Base-by-base conservation (phyloP, 2,113 vertebrate species). In the Passer domesticus region DNA sequence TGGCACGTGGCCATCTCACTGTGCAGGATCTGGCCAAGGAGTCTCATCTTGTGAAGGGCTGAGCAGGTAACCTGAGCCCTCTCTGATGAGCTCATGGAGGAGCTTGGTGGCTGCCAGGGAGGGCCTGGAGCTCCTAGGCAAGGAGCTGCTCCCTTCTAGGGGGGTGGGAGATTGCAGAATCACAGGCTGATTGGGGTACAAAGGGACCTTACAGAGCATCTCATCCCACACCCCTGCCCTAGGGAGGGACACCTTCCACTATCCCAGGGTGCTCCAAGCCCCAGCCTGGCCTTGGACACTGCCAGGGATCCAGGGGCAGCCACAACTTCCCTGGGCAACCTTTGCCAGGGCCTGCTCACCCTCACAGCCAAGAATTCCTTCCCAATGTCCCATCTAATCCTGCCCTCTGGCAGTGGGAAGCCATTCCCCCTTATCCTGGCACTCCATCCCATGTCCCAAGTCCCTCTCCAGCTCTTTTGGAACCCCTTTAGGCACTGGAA, bases 351-450 rank as follows among this genome's bases (percentile, higher is more conserved):
- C 6, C 28, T 47, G 1, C 0, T 4, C 41, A 63, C 30, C 10
- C 6, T 25, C 24, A 24, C 13, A 49, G 19, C 2, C 1, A 41
- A 15, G 0, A 88, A 25, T 2, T 31, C 0, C 41, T 49, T 5
- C 14, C 30, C 25, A 41, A 1, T 47, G 25, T 24, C 24, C 43
- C 28, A 55, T 12, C 49, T 4, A 15, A 1, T 49, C 23, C 20
- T 24, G n/a, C 3, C 19, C 12, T n/a, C 8, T 78, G 28, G 1
- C 28, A 69, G 7, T 53, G 14, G 15, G 5, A 52, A 69, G 46
- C 55, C 46, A 39, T 23, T 70, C 3, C 18, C 3, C n/a, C 9
- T 19, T 63, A 22, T 46, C 58, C 41, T 73, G 39, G 1, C n/a
- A 1, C 2, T 80, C 21, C 20, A 46, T 2, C 16, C 47, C 11